A percentile compares a stretch with the other conserved stretches of the same genome.
These are phyloP conservation scores for Ceuthmochares aereus DNA, from an alignment of 2,113 vertebrate species.

Conservation along the genomic window DNA sequence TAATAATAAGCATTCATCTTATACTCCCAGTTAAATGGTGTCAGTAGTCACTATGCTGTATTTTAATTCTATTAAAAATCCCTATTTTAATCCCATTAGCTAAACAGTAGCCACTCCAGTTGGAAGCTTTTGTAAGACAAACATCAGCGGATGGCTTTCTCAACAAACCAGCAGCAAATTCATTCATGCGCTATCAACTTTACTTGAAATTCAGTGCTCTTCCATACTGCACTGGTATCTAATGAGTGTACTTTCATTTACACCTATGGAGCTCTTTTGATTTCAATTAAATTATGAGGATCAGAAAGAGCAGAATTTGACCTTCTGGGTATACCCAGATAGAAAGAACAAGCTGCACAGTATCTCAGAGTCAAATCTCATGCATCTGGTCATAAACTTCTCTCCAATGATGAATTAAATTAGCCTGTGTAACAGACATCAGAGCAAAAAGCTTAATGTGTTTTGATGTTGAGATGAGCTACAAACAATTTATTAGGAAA, in stretches of 20 bases:
- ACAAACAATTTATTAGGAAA: background rate
- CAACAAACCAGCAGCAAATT: rapidly evolving
- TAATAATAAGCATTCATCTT: background rate
- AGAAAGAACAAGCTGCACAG: background rate
- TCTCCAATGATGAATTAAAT: background rate
- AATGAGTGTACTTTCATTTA: rapidly evolving
- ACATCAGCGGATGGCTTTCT: rapidly evolving
- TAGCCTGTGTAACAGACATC: background rate
- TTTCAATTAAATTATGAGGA: background rate
- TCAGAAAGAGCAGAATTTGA: background rate
- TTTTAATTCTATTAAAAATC: background rate
- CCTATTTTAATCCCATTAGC: background rate
- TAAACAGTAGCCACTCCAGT: background rate
- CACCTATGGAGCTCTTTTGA: background rate
- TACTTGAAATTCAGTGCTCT: background rate
- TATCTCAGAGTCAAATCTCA: background rate
- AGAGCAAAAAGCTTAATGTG: background rate
- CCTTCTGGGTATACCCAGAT: background rate
- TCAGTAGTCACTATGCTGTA: background rate
- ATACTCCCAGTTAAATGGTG: background rate
- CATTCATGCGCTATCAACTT: background rate
- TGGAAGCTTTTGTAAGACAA: background rate
- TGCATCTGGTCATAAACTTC: background rate
- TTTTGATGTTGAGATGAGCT: background rate
- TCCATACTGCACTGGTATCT: background rate